A percentile compares a stretch with the other conserved stretches of the same genome.
phyloP scores from a whole-genome alignment of 1,140 invertebrate genomes.

The Apis cerana region DNA sequence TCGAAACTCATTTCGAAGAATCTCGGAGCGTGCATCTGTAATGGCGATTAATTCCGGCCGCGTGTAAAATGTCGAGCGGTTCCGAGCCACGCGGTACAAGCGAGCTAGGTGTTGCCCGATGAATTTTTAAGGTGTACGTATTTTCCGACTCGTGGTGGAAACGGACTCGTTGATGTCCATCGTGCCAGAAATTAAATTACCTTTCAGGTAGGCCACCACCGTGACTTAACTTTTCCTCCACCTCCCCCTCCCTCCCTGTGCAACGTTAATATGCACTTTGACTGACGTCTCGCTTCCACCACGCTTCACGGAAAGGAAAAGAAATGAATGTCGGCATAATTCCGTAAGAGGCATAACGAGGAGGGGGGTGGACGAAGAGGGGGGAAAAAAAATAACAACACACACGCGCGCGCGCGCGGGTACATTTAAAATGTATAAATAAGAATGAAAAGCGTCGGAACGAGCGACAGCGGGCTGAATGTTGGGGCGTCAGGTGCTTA shows the following conservation, averaged over 20 bases:
- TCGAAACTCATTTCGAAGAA: not conserved
- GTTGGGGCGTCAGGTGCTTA: not conserved
- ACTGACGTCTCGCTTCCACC: slow-evolving; percentile 7
- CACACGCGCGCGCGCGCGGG: no score
- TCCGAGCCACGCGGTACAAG: no score
- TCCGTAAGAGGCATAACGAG: not conserved
- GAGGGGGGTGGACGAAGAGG: no score
- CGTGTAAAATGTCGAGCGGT: slow-evolving; percentile 16
- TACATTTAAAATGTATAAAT: slow-evolving; percentile 27
- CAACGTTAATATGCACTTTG: slow-evolving; percentile 35
- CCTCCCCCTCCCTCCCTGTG: not conserved
- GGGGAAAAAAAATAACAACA: not conserved
- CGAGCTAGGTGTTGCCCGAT: slow-evolving; percentile 18
- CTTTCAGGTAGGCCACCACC: slow-evolving; percentile 13
- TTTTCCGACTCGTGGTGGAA: slow-evolving; percentile 23
- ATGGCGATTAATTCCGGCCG: slow-evolving; percentile 20
- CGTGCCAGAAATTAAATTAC: slow-evolving; percentile 37
- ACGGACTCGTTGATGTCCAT: slow-evolving; percentile 41
- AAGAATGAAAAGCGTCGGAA: slow-evolving; percentile 29
- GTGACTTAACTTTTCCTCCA: not conserved
- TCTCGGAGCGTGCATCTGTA: not conserved
- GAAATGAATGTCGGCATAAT: slow-evolving; percentile 11
- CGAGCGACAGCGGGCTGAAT: not conserved
- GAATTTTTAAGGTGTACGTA: slow-evolving; percentile 30
- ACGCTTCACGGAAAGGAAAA: not conserved